phyloP scores from a whole-genome alignment of 2,797 vertebrate genomes.

The Spinus pinus region DNA sequence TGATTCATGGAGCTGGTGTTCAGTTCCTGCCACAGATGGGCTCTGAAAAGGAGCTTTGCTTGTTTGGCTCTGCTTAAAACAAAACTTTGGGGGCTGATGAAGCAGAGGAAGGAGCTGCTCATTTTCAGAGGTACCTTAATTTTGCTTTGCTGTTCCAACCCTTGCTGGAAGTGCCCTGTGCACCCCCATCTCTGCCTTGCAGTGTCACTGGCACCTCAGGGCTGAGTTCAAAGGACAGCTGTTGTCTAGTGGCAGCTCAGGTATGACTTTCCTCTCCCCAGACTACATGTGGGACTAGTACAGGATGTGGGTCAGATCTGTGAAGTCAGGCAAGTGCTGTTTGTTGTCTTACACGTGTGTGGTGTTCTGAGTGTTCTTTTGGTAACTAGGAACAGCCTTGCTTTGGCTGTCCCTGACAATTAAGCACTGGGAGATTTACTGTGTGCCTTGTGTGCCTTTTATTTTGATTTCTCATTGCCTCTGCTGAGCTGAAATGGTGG shows the following conservation, averaged over 20 bases:
- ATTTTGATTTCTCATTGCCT: background rate
- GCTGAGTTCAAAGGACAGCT: background rate
- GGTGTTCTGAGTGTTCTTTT: background rate
- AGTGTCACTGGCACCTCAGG: background rate
- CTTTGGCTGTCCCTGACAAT: background rate
- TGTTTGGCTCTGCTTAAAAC: slow-evolving; percentile 4
- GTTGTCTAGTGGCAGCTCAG: background rate
- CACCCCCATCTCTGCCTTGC: background rate
- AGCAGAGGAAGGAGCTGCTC: background rate
- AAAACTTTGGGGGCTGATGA: background rate
- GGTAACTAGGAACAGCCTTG: background rate
- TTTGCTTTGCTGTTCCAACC: background rate
- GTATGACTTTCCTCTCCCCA: background rate
- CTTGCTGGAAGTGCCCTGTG: background rate
- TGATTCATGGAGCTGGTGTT: background rate
- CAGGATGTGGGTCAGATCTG: slow-evolving; percentile 56
- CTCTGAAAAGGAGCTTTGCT: slow-evolving; percentile 19
- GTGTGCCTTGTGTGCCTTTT: background rate
- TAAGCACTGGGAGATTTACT: background rate
- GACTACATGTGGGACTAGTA: background rate
- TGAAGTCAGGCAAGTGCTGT: background rate
- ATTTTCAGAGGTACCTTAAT: background rate
- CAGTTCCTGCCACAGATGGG: slow-evolving; percentile 15
- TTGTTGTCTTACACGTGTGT: background rate
- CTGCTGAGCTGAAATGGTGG: background rate